These are phyloP conservation scores for Nasonia vitripennis DNA, from an alignment of 1,140 invertebrate species.

Conservation along the genomic window DNA sequence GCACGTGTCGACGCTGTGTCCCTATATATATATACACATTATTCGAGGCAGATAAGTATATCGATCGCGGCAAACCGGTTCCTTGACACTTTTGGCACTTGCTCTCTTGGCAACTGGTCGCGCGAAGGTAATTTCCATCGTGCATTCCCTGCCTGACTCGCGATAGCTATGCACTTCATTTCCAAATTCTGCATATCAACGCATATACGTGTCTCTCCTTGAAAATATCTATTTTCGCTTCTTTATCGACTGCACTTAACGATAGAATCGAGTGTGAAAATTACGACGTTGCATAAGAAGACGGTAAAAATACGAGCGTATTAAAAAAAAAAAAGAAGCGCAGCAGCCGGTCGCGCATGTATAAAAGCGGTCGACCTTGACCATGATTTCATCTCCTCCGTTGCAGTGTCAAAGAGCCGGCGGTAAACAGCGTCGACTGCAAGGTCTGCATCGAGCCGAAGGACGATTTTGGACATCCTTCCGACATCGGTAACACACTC, in stretches of 20 bases:
- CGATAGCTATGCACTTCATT: not conserved
- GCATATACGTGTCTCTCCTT: not conserved
- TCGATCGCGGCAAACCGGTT: conserved; percentile 10
- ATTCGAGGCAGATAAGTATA: not conserved
- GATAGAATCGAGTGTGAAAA: not conserved
- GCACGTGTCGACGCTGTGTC: not conserved
- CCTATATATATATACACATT: not conserved
- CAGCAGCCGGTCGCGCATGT: too few relatives aligned
- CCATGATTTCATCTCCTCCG: conserved; percentile 3
- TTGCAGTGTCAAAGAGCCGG: conserved; percentile 66
- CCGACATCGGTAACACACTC: conserved; percentile 56
- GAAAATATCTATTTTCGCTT: not conserved
- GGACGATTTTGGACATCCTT: conserved; percentile 60
- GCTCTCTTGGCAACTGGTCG: not conserved
- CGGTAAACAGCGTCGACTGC: conserved; percentile 66
- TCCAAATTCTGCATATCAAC: not conserved
- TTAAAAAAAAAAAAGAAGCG: not conserved
- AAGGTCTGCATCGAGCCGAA: conserved; percentile 67
- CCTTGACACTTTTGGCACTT: conserved; percentile 27
- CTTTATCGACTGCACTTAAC: not conserved
- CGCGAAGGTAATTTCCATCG: conserved; percentile 1
- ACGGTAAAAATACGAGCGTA: not conserved
- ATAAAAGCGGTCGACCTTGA: conserved; percentile 28
- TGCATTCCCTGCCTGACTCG: not conserved
- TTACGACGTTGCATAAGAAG: not conserved